Evolutionary conservation across 1,140 invertebrate species (phyloP).

Genomic region (Drosophila repletoides): DNA sequence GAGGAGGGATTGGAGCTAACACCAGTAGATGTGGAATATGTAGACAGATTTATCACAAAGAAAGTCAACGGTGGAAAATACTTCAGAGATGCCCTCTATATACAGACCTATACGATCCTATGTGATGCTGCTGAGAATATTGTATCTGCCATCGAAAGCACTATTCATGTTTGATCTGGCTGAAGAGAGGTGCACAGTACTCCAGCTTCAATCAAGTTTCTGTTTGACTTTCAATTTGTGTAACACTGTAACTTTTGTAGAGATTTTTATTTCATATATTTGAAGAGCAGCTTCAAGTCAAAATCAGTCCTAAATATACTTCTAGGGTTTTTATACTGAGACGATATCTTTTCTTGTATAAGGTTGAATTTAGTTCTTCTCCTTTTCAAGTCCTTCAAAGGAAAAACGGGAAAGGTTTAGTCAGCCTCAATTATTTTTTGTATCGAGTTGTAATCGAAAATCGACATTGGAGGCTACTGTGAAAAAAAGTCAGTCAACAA

Average conservation of each 20-base stretch:
- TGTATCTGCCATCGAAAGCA: conserved; percentile 71
- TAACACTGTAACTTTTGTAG: neutral
- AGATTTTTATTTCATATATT: neutral
- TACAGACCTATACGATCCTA: conserved; percentile 66
- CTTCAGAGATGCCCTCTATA: conserved; percentile 58
- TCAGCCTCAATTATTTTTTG: too few relatives aligned
- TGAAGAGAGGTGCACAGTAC: too few relatives aligned
- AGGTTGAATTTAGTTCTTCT: too few relatives aligned
- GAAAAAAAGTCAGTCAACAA: too few relatives aligned
- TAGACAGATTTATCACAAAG: conserved; percentile 3
- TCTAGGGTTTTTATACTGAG: too few relatives aligned
- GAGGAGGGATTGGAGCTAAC: neutral
- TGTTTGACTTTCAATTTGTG: neutral
- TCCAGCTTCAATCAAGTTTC: neutral
- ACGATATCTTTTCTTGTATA: too few relatives aligned
- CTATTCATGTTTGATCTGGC: conserved; percentile 8
- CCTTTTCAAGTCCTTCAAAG: too few relatives aligned
- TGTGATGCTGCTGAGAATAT: conserved; percentile 66
- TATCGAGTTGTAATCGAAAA: too few relatives aligned
- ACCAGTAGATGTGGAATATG: neutral
- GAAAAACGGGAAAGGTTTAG: too few relatives aligned
- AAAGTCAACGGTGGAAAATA: conserved; percentile 37
- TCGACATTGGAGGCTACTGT: too few relatives aligned
- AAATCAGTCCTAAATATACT: conserved; percentile 22
- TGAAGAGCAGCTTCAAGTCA: neutral